These are phyloP conservation scores for Apis cerana DNA, from an alignment of 1,140 invertebrate genomes.

Conservation along the genomic window DNA sequence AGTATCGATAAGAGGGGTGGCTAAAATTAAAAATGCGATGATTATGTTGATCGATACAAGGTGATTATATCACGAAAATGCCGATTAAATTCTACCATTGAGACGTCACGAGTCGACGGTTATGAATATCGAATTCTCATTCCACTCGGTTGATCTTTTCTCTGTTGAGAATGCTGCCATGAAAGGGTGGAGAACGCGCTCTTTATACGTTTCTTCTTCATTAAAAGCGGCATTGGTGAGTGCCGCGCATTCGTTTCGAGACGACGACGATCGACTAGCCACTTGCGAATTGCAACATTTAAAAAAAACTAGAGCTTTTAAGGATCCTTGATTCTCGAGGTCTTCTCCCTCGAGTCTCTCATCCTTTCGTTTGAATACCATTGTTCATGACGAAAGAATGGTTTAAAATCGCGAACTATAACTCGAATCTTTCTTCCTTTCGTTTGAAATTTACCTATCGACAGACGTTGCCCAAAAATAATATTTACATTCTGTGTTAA, in stretches of 20 bases:
- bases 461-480: too few species aligned
- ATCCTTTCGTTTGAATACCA: slow-evolving; percentile 9
- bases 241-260: background rate
- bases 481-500: too few species aligned
- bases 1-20: too few species aligned
- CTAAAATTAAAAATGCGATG: background rate
- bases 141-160: slow-evolving; percentile 25
- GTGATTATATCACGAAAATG: background rate
- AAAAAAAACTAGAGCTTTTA: background rate
- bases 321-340: slow-evolving; percentile 10
- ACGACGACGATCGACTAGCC: background rate
- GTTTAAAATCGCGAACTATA: background rate
- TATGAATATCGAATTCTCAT: slow-evolving; percentile 45
- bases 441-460: too few species aligned
- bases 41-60: too few species aligned
- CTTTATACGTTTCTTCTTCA: slow-evolving; percentile 16
- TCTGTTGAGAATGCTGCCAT: background rate
- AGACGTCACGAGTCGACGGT: slow-evolving; percentile 5
- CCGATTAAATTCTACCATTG: slow-evolving; percentile 36
- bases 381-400: background rate
- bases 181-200: too few species aligned
- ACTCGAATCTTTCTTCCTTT: background rate
- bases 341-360: background rate
- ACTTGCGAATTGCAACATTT: slow-evolving; percentile 10
- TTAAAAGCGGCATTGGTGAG: background rate